Percentiles rank a stretch among this genome's conserved stretches.
Conservation (phyloP, 30 jellyfish, hydroid and myxozoan genomes). For the Rhopilema esculentum region DNA sequence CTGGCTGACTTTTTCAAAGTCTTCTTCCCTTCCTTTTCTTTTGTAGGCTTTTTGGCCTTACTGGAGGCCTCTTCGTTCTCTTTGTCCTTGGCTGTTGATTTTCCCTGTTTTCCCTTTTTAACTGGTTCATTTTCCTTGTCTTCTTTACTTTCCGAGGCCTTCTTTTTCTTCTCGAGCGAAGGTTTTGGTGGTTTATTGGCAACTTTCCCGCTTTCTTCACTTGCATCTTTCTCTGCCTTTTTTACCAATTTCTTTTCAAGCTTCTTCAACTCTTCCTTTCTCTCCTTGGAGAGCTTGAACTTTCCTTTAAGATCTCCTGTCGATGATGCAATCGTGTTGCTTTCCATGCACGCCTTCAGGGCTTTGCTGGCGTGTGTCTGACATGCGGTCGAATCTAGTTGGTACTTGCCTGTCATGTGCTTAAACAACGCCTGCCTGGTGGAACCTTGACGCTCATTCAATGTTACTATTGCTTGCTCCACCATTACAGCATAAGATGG, state of each 20-base stretch:
- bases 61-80: neutral
- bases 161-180: neutral
- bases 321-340: constrained; percentile 31
- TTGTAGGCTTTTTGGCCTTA: neutral
- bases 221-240: neutral
- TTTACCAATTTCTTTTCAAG: constrained; percentile 26
- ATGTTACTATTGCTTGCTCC: constrained; percentile 29
- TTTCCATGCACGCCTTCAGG: constrained; percentile 56
- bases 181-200: constrained; percentile 18
- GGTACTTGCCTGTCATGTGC: constrained; percentile 21
- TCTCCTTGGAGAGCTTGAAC: constrained; percentile 38
- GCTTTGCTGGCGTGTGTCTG: constrained; percentile 28
- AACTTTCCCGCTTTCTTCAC: constrained; percentile 7
- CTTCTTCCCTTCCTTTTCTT: neutral
- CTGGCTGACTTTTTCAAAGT: constrained; percentile 34
- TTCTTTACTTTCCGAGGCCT: neutral
- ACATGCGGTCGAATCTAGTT: constrained; percentile 25
- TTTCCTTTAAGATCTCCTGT: constrained; percentile 49
- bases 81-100: neutral
- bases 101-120: neutral
- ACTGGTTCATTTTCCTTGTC: constrained; percentile 33
- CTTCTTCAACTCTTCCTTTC: constrained; percentile 50
- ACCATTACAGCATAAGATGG: constrained; percentile 45
- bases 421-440: constrained; percentile 48
- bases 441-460: constrained; percentile 59